A percentile compares a stretch with the other conserved stretches of the same genome.
These are phyloP conservation scores for Acridotheres tristis DNA, from an alignment of 2,797 vertebrate species.

Conservation along the genomic window DNA sequence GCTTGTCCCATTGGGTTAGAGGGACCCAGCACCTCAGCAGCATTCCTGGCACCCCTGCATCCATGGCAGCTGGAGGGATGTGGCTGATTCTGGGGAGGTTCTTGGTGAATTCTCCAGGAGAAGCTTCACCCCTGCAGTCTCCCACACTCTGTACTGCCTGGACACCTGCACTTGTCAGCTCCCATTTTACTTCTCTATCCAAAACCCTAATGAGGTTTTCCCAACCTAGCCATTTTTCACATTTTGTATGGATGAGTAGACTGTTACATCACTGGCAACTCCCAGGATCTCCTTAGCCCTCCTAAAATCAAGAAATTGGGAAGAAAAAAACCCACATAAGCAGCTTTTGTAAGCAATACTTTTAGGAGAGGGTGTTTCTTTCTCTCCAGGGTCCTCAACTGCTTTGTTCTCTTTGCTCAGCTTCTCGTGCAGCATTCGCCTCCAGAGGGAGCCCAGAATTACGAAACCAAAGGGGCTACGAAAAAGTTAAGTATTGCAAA, in stretches of 20 bases:
- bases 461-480: background rate
- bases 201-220: background rate
- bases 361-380: background rate
- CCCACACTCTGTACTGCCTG: background rate
- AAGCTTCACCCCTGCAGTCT: background rate
- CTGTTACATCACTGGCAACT: background rate
- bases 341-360: background rate
- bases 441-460: background rate
- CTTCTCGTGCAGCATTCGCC: rapidly evolving
- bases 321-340: rapidly evolving
- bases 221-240: background rate
- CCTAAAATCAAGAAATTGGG: background rate
- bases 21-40: background rate
- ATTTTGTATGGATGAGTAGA: background rate
- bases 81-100: background rate
- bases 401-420: background rate
- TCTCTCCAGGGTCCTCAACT: background rate
- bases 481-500: background rate
- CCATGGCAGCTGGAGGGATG: background rate
- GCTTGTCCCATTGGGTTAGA: rapidly evolving
- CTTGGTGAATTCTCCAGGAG: background rate
- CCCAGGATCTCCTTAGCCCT: background rate
- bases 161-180: background rate
- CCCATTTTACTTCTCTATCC: background rate
- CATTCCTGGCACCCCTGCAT: background rate